phyloP scores from a whole-genome alignment of 2,113 vertebrate genomes.

The Xiphophorus couchianus region DNA sequence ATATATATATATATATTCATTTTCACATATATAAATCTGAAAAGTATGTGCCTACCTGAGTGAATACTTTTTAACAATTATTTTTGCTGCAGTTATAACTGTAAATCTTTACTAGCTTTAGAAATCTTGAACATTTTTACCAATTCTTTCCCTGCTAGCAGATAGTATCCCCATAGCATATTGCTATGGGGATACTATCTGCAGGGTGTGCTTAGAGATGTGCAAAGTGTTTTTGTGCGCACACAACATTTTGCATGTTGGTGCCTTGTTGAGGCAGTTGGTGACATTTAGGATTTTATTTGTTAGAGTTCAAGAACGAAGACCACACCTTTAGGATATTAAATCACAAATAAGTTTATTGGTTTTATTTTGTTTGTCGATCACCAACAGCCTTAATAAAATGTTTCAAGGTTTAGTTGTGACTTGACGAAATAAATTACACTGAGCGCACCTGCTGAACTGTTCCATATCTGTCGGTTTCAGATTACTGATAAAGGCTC shows the following conservation, averaged over 20 bases:
- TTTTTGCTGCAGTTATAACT: background rate
- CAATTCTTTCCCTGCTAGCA: background rate
- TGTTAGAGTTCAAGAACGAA: background rate
- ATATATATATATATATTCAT: background rate
- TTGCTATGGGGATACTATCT: no score
- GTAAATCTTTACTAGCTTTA: background rate
- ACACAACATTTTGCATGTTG: background rate
- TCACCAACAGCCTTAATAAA: background rate
- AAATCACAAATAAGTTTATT: background rate
- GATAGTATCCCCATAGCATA: no score
- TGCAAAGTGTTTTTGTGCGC: background rate
- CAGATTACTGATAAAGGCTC: constrained; percentile 77
- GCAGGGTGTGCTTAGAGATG: background rate
- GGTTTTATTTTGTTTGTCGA: background rate
- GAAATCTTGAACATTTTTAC: background rate
- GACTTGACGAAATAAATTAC: background rate
- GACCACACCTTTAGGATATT: background rate
- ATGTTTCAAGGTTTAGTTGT: background rate
- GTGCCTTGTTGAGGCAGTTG: background rate
- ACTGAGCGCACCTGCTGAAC: background rate
- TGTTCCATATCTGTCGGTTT: constrained; percentile 23
- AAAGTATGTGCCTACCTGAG: background rate
- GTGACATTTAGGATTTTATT: no score
- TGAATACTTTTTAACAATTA: no score
- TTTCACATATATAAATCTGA: background rate